Evolutionary conservation across 2,113 vertebrate genomes (phyloP), one percentile per base, ranked within the genome.

Genomic region (Upupa epops): DNA sequence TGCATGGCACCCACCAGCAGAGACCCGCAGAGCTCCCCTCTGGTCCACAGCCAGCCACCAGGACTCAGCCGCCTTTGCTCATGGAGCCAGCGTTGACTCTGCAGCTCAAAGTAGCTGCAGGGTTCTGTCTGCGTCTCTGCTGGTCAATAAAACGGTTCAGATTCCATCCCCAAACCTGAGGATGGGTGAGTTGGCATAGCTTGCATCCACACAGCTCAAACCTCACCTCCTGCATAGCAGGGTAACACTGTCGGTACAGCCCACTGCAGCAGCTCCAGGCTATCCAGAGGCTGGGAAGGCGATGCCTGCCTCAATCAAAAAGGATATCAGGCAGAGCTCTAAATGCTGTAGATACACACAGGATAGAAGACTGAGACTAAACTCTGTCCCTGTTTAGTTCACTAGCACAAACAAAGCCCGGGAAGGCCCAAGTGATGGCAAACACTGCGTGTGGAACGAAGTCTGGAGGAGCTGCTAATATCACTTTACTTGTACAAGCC

Each of bases 21-120:
- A 55, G 40, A 56, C 7, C 52, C 34, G 22, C 14, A 24, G 87
- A 78, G 32, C 25, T 84, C 12, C 18, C 13, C 24, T 49, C 26
- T 19, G 18, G 19, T 32, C 69, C 51, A 31, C 0, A 5, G 32
- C 59, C 42, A 1, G 6, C n/a, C 1, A 0, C 14, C 17, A 21
- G 18, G 25, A 13, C 15, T 22, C 3, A 36, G 24, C 11, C 8
- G 45, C 12, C 22, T 37, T 42, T 31, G 11, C 25, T 72, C 61
- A 66, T 14, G 18, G 29, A 92, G 32, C 29, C 31, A 55, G n/a
- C 0, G 0, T 4, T 64, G 25, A 74, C 69, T 42, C 40, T 72
- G 34, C 16, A 69, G 36, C 22, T 88, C 80, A 46, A 70, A 83
- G 56, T 48, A 58, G 16, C n/a, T 65, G 29, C 1, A 1, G 9